A percentile compares a stretch with the other conserved stretches of the same genome.
These are phyloP conservation scores for Scrobipalpa costella DNA, from an alignment of 2,888 invertebrate species.

Conservation along the genomic window DNA sequence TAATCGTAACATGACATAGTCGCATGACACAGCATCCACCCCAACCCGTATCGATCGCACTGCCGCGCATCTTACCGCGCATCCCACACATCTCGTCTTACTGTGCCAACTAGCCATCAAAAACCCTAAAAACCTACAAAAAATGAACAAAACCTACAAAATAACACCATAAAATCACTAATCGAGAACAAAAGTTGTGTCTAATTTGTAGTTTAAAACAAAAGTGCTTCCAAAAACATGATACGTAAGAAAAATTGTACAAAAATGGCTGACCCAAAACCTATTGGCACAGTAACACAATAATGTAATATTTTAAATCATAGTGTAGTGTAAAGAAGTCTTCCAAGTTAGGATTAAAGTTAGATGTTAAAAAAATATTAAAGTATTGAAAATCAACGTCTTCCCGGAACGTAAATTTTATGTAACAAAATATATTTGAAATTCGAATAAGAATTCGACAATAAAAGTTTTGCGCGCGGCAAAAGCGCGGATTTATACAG, in stretches of 20 bases:
- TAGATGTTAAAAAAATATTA: conserved; percentile 29
- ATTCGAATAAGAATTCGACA: conserved; percentile 25
- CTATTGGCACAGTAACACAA: conserved; percentile 42
- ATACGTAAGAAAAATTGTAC: conserved; percentile 36
- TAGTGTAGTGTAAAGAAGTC: conserved; percentile 72
- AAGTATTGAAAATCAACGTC: conserved; percentile 41
- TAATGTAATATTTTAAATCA: conserved; percentile 47
- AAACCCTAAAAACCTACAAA: conserved; percentile 52
- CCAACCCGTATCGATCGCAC: conserved; percentile 60
- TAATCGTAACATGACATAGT: neutral
- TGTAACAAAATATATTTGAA: conserved; percentile 21
- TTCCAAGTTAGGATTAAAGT: conserved; percentile 60
- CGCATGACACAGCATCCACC: conserved; percentile 31
- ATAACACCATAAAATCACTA: conserved; percentile 39
- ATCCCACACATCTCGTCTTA: conserved; percentile 37
- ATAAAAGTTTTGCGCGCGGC: conserved; percentile 21
- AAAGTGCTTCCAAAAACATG: conserved; percentile 36
- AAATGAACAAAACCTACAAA: conserved; percentile 56
- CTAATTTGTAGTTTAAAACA: conserved; percentile 29
- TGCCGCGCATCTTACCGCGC: conserved; percentile 64
- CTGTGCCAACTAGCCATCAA: conserved; percentile 60
- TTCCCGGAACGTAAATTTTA: conserved; percentile 47
- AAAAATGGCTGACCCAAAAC: conserved; percentile 61
- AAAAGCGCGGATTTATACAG: conserved; percentile 8
- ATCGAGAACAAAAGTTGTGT: conserved; percentile 38